Base-by-base conservation (phyloP, 2,797 vertebrate species). In the Tragopan temminckii region DNA sequence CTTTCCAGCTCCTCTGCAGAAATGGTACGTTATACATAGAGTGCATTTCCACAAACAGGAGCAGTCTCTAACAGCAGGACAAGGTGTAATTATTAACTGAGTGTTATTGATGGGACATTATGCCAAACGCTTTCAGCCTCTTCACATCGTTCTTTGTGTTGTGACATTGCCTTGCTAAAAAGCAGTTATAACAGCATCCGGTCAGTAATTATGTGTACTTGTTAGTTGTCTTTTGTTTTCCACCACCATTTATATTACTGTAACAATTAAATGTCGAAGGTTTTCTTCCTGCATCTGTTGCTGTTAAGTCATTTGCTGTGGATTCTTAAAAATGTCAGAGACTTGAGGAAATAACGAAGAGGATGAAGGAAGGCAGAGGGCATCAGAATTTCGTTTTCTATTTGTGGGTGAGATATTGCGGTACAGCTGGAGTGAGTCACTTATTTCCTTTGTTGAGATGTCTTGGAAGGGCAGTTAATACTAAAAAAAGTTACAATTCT, bases 1-100 rank as follows among this genome's bases (percentile, higher is more conserved):
- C 98, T 62, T 98, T 99, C 90, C 98, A 98, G 89, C 98, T 99
- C 89, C 98, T 98, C 97, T 99, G 98, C 97, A 99, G 95, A 96
- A 98, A 99, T 6, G 99, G 99, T 99, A 97, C 61, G 98, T 92
- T 67, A 8, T 40, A 29, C 21, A 13, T 45, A 16, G 84, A 86
- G 43, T 42, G 46, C 23, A n/a, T 85, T 64, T 18, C 13, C 57
- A 58, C 40, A n/a, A 53, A 21, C 21, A 33, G 50, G 8, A 84
- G n/a, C n/a, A 43, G 9, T 14, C 59, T 3, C 11, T 15, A 53
- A 13, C 11, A 92, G 63, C 35, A n/a, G 53, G 36, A 13, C 50
- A 69, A 15, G 24, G 13, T 20, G 21, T 25, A 5, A 9, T 46
- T 21, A 25, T 9, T 18, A 80, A 35, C 46, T 40, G 36, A 61